Evolutionary conservation across 2,888 invertebrate species (phyloP), one percentile per base, ranked within the genome.

Genomic region (Mesorhabditis spiculigera): DNA sequence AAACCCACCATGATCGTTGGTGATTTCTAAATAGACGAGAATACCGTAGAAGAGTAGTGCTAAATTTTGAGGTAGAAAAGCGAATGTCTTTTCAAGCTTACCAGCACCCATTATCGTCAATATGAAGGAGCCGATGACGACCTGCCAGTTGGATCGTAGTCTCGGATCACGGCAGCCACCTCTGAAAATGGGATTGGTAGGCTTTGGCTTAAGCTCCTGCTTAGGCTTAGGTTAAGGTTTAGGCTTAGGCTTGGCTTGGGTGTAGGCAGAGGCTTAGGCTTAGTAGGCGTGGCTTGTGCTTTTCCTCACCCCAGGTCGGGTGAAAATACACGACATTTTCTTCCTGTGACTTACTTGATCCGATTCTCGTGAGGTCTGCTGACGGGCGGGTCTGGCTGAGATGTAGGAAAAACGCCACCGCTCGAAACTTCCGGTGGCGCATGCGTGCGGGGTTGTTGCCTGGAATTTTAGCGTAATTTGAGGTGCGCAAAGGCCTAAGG

Each of bases 51-150:
- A 10, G 58, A 50, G 58, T 13, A 50, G 58, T 50, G 58, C 58
- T 50, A n/a, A 50, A 28, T 3, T 28, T 28, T 28, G 28, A 71
- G 45, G 5, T n/a, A 10, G n/a, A 45, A 43, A 63, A 3, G 16
- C 13, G 58, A 68, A 45, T 68, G 10, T 63, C 10, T 13, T 5
- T 42, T 5, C n/a, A 42, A 63, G 63, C 63, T 71, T 43, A 67
- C 73, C 68, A 4, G 72, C 69, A 62, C 84, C 84, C 10, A 81
- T 75, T 1, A 81, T 67, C 5, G 84, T 82, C 16, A 84, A 69
- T 4, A 81, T 67, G 4, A 81, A 68, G 5, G 82, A 82, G 4
- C 80, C 83, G 43, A 85, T 71, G 41, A 84, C 79, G 43, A 84
- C 81, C 63, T 78, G 74, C n/a, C 79, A 71, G 65, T 84, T 84